Base-by-base conservation (phyloP, 2,113 vertebrate genomes). In the Myiopsitta monachus region DNA sequence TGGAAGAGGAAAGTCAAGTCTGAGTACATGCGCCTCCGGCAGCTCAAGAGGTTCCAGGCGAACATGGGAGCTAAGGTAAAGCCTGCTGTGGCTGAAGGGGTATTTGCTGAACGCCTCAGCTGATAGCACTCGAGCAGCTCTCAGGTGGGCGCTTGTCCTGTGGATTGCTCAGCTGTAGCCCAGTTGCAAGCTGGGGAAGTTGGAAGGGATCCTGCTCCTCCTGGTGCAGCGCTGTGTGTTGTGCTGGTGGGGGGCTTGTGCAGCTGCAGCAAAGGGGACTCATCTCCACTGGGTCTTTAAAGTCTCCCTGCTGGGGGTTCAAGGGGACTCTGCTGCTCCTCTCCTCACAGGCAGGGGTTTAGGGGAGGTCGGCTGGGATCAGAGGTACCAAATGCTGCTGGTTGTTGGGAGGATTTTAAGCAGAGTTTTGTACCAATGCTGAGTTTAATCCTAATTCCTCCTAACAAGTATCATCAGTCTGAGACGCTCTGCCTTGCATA, bases 1-100 rank as follows among this genome's bases (percentile, higher is more conserved):
- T 99, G 99, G 99, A 99, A 99, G 84, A 98, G 99, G 90, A 99
- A 99, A 94, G 99, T 99, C 87, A 99, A 99, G 94, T 99, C 99
- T 2, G 99, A 99, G 92, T 99, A 99, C 14, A 99, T 99, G 99
- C 98, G 99, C 10, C 99, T 99, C 21, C 98, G 99, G 89, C 99
- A 99, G 79, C 98, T 99, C 66, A 99, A 99, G 94, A 98, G 99
- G 91, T 97, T 99, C 97, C 98, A 99, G 98, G 97, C 99, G 52
- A 98, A 99, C 97, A 90, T 99, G 99, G 97, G 98, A 95, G 99
- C 99, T 13, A 99, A 99, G 99, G 99, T 99, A 95, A 59, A 36
- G 57, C 3, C 57, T n/a, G 33, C 33, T 59, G 21, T 59, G 55
- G 55, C 13, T 59, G 33, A 19, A 19, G 54, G 18, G 54, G 30